phyloP scores from a whole-genome alignment of 2,797 vertebrate species.

The Sebastes trivittatus region DNA sequence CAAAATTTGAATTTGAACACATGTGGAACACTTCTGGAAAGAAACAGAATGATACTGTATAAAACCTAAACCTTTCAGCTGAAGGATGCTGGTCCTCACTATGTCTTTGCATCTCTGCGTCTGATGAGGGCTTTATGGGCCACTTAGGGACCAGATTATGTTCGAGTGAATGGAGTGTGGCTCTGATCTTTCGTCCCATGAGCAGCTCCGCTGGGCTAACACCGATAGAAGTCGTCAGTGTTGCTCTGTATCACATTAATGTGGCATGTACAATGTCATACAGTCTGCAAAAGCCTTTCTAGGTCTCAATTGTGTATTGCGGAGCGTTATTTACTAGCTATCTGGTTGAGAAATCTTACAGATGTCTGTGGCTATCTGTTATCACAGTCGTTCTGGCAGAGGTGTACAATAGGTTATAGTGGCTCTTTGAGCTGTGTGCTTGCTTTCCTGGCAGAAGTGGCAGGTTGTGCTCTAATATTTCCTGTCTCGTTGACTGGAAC shows the following conservation, averaged over 20 bases:
- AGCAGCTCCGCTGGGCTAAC: background rate
- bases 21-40: no score
- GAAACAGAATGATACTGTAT: no score
- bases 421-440: conserved; percentile 5
- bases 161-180: background rate
- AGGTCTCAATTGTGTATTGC: background rate
- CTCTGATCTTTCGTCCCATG: background rate
- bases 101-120: background rate
- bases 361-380: background rate
- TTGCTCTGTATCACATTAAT: background rate
- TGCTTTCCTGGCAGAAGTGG: background rate
- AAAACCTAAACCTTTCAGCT: background rate
- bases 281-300: background rate
- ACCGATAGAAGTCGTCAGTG: background rate
- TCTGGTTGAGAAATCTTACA: background rate
- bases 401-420: background rate
- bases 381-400: background rate
- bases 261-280: background rate
- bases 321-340: background rate
- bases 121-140: background rate
- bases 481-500: background rate
- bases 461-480: background rate
- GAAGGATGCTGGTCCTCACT: background rate
- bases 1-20: no score
- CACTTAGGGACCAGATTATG: background rate